Conservation (phyloP, 92 coral and sea anemone species). For the Epizoanthus rinbou region DNA sequence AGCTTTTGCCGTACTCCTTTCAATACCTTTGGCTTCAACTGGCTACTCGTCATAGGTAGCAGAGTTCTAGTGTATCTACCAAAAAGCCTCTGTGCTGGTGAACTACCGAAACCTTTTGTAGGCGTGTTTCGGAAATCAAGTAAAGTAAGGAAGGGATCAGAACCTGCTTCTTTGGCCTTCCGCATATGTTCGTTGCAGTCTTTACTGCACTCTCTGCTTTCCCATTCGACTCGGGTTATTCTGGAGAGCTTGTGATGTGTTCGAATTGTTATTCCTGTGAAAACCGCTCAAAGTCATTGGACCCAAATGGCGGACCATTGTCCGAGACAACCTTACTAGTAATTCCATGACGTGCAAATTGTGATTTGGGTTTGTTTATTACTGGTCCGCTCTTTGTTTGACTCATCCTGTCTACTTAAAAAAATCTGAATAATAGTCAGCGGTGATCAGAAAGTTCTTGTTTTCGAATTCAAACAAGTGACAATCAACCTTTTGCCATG, state of each 20-base stretch:
- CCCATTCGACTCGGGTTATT: neutral
- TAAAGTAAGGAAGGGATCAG: neutral
- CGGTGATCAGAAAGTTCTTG: neutral
- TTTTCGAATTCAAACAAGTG: neutral
- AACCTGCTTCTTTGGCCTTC: neutral
- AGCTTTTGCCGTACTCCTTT: no score
- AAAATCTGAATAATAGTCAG: neutral
- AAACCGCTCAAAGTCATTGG: neutral
- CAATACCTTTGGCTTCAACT: no score
- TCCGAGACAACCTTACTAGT: neutral
- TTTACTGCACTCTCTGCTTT: neutral
- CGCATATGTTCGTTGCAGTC: neutral
- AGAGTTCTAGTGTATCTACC: no score
- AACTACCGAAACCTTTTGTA: neutral
- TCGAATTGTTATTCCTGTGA: neutral
- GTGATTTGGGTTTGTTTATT: neutral
- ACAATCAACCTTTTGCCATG: conserved; percentile 4
- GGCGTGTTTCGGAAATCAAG: neutral
- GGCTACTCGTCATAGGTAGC: no score
- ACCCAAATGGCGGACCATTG: neutral
- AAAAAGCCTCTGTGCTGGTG: neutral
- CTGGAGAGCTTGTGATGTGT: neutral
- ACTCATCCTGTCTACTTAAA: neutral
- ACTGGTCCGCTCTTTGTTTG: neutral
- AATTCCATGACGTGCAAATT: neutral